These are phyloP conservation scores for Rugalucina vietnamica DNA, from an alignment of 2,888 invertebrate genomes.

Conservation along the genomic window DNA sequence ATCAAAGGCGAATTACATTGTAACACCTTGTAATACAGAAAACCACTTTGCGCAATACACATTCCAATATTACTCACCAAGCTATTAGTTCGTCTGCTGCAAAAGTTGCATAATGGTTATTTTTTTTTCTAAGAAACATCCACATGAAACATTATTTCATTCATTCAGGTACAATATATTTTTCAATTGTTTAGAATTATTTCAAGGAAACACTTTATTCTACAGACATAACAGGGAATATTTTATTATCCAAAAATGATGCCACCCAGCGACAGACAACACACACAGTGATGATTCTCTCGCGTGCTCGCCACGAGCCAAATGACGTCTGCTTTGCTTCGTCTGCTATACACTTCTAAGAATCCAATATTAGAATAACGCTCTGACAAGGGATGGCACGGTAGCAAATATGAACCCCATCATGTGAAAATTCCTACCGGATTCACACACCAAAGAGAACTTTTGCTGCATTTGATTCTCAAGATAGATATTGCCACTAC, in stretches of 20 bases:
- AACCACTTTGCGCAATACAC: slow-evolving; percentile 40
- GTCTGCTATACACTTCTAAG: slow-evolving; percentile 20
- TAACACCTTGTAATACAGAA: not conserved
- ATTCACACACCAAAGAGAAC: too few species aligned
- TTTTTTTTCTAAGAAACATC: not conserved
- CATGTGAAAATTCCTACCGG: too few species aligned
- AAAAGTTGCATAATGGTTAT: not conserved
- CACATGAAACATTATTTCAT: not conserved
- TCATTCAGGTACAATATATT: not conserved
- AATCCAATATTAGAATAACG: slow-evolving; percentile 13
- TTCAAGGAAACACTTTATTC: not conserved
- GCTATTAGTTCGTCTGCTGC: not conserved
- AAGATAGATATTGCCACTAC: too few species aligned
- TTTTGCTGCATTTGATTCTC: too few species aligned
- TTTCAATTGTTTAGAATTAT: not conserved
- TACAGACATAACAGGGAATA: slow-evolving; percentile 4
- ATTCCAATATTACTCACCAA: slow-evolving; percentile 54
- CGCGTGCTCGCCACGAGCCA: slow-evolving; percentile 48
- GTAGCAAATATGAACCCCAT: slow-evolving; percentile 1
- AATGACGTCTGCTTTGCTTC: slow-evolving; percentile 33
- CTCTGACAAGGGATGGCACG: slow-evolving; percentile 3
- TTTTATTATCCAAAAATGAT: slow-evolving; percentile 9
- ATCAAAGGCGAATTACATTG: not conserved
- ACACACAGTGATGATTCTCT: slow-evolving; percentile 52
- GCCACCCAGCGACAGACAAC: slow-evolving; percentile 47